Conservation (phyloP, 2,888 invertebrate species). For the Venusia cambrica region DNA sequence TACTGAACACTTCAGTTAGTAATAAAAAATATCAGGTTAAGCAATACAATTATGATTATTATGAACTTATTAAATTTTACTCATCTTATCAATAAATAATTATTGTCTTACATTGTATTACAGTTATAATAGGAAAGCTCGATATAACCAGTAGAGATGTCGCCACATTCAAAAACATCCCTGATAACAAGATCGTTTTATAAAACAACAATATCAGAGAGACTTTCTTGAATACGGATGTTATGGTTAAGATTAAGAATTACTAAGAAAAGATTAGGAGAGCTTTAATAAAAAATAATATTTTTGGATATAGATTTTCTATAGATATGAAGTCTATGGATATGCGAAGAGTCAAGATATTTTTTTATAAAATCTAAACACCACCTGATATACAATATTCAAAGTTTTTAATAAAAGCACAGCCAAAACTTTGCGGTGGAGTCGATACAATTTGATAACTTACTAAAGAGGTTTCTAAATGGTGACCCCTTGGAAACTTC, state of each 20-base stretch:
- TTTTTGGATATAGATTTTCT: slow-evolving; percentile 8
- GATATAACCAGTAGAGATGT: slow-evolving; percentile 44
- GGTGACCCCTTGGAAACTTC: slow-evolving; percentile 7
- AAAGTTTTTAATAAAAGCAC: slow-evolving; percentile 64
- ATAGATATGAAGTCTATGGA: slow-evolving; percentile 46
- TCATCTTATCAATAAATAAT: slow-evolving; percentile 22
- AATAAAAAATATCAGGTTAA: no score
- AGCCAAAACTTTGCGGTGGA: slow-evolving; percentile 74
- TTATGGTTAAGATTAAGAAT: slow-evolving; percentile 3
- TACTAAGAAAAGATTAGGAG: slow-evolving; percentile 6
- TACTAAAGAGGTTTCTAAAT: slow-evolving; percentile 1
- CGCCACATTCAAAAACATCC: slow-evolving; percentile 8
- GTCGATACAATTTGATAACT: slow-evolving; percentile 54
- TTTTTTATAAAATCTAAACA: slow-evolving; percentile 30
- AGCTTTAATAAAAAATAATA: slow-evolving; percentile 2
- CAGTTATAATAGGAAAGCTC: slow-evolving; percentile 66
- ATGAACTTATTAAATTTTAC: slow-evolving; percentile 65
- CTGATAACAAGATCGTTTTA: background rate
- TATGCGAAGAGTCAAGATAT: slow-evolving; percentile 45
- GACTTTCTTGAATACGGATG: slow-evolving; percentile 3
- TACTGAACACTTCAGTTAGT: no score
- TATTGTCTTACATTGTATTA: slow-evolving; percentile 58
- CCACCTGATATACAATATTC: slow-evolving; percentile 47
- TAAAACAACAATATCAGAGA: background rate
- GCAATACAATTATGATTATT: no score